A percentile compares a stretch with the other conserved stretches of the same genome.
Conservation (phyloP, 2,888 invertebrate genomes). For the Lepetodrilus schrolli region DNA sequence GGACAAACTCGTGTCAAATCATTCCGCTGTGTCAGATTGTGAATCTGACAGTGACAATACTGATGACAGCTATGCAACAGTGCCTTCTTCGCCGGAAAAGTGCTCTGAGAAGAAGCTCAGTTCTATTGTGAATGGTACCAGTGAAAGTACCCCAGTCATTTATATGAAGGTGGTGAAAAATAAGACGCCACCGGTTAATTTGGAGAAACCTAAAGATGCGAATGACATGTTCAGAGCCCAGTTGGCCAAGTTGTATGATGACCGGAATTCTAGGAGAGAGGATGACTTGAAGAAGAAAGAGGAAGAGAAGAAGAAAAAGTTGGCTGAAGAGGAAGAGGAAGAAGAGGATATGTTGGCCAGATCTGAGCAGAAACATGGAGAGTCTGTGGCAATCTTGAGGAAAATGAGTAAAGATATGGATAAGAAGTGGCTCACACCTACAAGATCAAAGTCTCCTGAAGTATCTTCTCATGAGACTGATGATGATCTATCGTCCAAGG, state of each 20-base stretch:
- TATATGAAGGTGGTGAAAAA: not conserved
- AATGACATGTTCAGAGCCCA: constrained; percentile 58
- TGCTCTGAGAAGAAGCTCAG: not conserved
- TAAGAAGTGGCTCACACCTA: constrained; percentile 10
- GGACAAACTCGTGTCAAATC: constrained; percentile 35
- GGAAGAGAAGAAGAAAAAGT: not conserved
- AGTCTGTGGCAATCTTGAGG: not conserved
- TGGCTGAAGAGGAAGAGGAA: not conserved
- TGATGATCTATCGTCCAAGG: constrained; percentile 9
- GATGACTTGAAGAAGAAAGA: not conserved
- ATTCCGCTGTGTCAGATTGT: not conserved
- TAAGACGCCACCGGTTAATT: constrained; percentile 45
- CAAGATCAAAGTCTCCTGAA: not conserved
- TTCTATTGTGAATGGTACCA: not conserved
- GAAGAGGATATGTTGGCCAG: not conserved
- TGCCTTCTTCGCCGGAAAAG: not conserved
- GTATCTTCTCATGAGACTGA: not conserved
- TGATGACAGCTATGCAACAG: not conserved
- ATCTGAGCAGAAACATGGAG: constrained; percentile 12
- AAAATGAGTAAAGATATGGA: constrained; percentile 16
- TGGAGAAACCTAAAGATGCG: constrained; percentile 58
- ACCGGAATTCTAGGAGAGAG: constrained; percentile 45
- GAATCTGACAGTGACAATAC: not conserved
- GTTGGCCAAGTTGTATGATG: constrained; percentile 53
- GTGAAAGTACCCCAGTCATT: not conserved